phyloP scores from a whole-genome alignment of 2,113 vertebrate species.

The Microcebus tavaratra region DNA sequence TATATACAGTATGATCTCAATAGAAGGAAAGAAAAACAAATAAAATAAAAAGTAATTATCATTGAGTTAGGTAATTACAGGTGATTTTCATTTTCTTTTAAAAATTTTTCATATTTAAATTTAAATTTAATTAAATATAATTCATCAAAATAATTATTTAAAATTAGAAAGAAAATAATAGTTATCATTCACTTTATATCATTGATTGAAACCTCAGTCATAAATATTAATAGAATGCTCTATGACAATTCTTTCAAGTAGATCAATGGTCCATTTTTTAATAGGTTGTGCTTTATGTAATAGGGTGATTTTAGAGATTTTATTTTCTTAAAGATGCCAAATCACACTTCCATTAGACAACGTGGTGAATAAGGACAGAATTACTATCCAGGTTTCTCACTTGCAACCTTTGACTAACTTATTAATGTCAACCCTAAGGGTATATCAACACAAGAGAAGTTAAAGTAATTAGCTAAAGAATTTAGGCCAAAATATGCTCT shows the following conservation, averaged over 20 bases:
- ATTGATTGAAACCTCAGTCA: neutral
- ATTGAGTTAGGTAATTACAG: neutral
- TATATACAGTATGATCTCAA: neutral
- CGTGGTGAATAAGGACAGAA: neutral
- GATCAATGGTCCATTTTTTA: neutral
- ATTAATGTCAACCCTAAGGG: neutral
- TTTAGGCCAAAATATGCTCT: neutral
- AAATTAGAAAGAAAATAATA: neutral
- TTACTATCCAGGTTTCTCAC: neutral
- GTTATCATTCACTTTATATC: neutral
- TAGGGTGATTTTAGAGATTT: neutral
- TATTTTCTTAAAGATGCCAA: neutral
- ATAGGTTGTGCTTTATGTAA: neutral
- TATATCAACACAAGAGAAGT: neutral
- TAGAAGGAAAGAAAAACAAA: neutral
- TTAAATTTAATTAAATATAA: neutral
- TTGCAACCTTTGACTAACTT: neutral
- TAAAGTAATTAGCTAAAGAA: neutral
- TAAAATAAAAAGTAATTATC: neutral
- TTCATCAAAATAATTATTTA: neutral
- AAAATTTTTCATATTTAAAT: neutral
- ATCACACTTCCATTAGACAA: neutral
- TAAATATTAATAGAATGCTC: neutral
- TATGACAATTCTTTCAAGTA: neutral
- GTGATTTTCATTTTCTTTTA: neutral